phyloP scores from a whole-genome alignment of 2,797 vertebrate species.

The Fistularia tabacaria region DNA sequence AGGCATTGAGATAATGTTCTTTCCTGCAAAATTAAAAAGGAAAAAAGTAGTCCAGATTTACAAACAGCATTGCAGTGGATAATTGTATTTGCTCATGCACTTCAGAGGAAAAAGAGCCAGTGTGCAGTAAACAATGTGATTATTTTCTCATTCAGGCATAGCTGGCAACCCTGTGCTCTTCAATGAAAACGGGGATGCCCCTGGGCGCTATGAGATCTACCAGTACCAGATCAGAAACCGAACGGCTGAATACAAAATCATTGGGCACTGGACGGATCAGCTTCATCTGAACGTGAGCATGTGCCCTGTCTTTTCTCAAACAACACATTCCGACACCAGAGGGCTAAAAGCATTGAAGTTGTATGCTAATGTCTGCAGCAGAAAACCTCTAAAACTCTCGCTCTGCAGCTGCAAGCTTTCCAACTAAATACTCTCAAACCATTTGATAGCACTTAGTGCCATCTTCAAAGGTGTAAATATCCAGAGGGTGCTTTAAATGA shows the following conservation, averaged over 20 bases:
- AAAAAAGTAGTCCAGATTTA: too few relatives aligned
- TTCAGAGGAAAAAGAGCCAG: slow-evolving; percentile 8
- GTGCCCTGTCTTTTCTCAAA: not conserved
- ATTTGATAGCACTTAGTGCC: slow-evolving; percentile 42
- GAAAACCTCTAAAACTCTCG: slow-evolving; percentile 31
- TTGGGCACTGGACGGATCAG: slow-evolving; percentile 93
- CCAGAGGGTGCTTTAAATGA: slow-evolving; percentile 61
- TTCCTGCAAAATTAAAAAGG: not conserved
- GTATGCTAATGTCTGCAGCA: slow-evolving; percentile 11
- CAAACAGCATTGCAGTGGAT: too few relatives aligned
- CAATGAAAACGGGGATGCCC: slow-evolving; percentile 94
- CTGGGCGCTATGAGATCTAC: slow-evolving; percentile 96
- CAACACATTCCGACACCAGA: not conserved
- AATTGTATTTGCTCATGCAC: slow-evolving; percentile 1
- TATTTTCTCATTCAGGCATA: slow-evolving; percentile 79
- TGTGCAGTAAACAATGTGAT: slow-evolving; percentile 18
- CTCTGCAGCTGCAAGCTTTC: slow-evolving; percentile 30
- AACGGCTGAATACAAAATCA: slow-evolving; percentile 90
- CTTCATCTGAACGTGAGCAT: slow-evolving; percentile 85
- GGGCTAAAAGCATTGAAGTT: not conserved
- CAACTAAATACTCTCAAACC: slow-evolving; percentile 34
- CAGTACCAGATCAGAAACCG: slow-evolving; percentile 93
- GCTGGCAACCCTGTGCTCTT: slow-evolving; percentile 95
- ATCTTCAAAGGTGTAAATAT: slow-evolving; percentile 68
- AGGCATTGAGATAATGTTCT: not conserved